phyloP scores from a whole-genome alignment of 2,113 vertebrate species.

The Clarias gariepinus region DNA sequence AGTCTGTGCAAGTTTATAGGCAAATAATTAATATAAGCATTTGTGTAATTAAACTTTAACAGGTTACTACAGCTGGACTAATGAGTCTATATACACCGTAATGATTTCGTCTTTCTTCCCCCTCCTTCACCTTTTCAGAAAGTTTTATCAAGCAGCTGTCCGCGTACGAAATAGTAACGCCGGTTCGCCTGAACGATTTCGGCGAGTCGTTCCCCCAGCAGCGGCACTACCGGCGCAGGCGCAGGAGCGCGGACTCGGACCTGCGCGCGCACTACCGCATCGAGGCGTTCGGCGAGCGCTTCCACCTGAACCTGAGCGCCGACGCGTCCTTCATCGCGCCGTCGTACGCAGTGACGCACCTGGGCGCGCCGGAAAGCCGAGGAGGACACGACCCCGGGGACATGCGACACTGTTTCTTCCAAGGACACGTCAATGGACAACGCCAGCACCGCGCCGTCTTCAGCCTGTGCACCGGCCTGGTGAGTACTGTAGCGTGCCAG shows the following conservation, averaged over 20 bases:
- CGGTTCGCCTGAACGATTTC: constrained; percentile 88
- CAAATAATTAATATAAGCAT: background rate
- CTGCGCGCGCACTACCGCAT: constrained; percentile 83
- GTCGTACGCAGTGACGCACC: constrained; percentile 79
- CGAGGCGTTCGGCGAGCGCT: constrained; percentile 87
- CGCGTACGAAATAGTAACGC: constrained; percentile 89
- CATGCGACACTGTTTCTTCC: constrained; percentile 92
- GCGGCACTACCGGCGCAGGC: constrained; percentile 81
- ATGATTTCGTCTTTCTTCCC: background rate
- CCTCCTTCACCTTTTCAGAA: constrained; percentile 69
- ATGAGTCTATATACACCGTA: background rate
- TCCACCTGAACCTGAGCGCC: constrained; percentile 89
- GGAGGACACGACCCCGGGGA: constrained; percentile 60
- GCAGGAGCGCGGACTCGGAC: constrained; percentile 73
- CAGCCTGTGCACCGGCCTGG: constrained; percentile 93
- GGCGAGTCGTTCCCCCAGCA: constrained; percentile 84
- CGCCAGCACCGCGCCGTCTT: constrained; percentile 79
- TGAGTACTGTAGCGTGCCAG: constrained; percentile 74
- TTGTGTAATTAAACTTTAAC: background rate
- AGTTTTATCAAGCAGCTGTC: constrained; percentile 82
- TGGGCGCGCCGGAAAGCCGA: constrained; percentile 68
- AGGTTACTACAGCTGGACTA: background rate
- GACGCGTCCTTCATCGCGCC: constrained; percentile 84
- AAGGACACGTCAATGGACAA: constrained; percentile 85
- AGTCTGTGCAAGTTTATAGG: background rate